Base-by-base conservation (phyloP, 2,888 invertebrate genomes). In the Sphinx pinastri region DNA sequence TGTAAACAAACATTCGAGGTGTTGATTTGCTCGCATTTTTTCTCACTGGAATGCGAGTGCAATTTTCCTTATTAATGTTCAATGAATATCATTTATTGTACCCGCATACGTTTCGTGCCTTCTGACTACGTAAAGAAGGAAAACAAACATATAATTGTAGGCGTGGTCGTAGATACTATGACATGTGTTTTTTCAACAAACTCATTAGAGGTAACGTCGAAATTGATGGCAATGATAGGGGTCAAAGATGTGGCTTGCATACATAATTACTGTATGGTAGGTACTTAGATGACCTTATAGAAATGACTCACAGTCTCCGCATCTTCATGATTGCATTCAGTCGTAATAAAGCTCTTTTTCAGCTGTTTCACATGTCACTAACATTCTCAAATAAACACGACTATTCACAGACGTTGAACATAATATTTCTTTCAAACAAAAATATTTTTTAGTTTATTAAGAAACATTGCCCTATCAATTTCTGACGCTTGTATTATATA, bases 31-130 rank as follows among this genome's bases (percentile, higher is more conserved):
- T 58, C 58, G 58, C 38, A 19, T 58, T 58, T 31, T 54, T 47
- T 47, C 63, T 19, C 63, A 49, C 12, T 6, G 63, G 49, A 63
- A 10, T 19, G 47, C 19, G 12, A 11, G 13, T 63, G 49, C 19
- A 49, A 47, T 47, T 63, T 63, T 63, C 63, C 63, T 63, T 47
- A 63, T 63, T 63, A 19, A 16, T 63, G 19, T 63, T 60, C 49
- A 63, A 63, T 47, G 49, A 63, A 63, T 47, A 60, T 16, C 16
- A 16, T 60, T 45, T 60, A 14, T 47, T 47, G 16, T 45, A 45
- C 60, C 45, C 58, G 58, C 14, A 57, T 58, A 13, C 51, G 12
- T 59, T 1, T 38, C 8, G 13, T 38, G 14, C 45, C 12, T 16
- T 4, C 47, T 59, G 59, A 38, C 11, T 60, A 11, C 16, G 45